Evolutionary conservation across 2,797 vertebrate species (phyloP).

Genomic region (Lagorchestes hirsutus): DNA sequence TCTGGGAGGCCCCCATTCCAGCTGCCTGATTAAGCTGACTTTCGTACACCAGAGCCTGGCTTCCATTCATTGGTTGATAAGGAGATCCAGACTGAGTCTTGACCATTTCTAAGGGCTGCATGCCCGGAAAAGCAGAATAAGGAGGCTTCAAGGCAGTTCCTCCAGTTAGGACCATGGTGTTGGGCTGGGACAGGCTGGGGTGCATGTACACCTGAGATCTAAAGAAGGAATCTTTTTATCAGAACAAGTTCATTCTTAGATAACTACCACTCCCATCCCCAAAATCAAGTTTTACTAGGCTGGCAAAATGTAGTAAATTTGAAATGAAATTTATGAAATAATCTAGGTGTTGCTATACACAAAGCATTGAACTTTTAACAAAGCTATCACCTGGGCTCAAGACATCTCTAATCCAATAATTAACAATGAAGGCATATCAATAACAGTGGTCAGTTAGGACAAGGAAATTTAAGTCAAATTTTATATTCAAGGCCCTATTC

Average conservation of each 20-base stretch:
- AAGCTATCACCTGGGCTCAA: background rate
- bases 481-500: background rate
- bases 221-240: slow-evolving; percentile 39
- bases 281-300: background rate
- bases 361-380: background rate
- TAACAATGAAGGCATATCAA: background rate
- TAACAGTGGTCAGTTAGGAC: background rate
- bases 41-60: slow-evolving; percentile 96
- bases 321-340: background rate
- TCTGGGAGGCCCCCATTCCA: slow-evolving; percentile 95
- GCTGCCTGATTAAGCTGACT: slow-evolving; percentile 94
- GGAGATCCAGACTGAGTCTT: slow-evolving; percentile 96
- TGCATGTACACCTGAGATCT: slow-evolving; percentile 99
- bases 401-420: background rate
- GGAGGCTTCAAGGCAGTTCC: slow-evolving; percentile 95
- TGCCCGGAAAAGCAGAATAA: slow-evolving; percentile 95
- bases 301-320: background rate
- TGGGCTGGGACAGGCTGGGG: slow-evolving; percentile 97
- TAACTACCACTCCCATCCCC: background rate
- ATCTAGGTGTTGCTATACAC: background rate
- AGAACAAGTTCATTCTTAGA: background rate
- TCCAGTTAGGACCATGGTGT: slow-evolving; percentile 96
- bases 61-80: slow-evolving; percentile 97
- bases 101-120: slow-evolving; percentile 98
- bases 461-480: background rate